Base-by-base conservation (phyloP, 2,797 vertebrate species). In the Rhinophrynus dorsalis region DNA sequence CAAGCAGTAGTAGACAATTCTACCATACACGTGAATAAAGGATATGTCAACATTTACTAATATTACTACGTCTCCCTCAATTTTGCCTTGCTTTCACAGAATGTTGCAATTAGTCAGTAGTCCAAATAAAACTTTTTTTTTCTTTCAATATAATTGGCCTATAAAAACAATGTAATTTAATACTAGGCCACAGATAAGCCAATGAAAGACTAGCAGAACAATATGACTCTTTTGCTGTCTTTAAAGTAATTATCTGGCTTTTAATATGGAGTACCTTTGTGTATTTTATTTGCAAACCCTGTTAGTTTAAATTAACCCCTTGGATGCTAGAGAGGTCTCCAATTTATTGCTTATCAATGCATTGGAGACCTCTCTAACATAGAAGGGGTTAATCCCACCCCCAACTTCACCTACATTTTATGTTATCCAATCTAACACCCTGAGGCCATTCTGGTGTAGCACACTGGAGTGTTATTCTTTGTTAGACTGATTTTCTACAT, bases 71-170 rank as follows among this genome's bases (percentile, higher is more conserved):
- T 45, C 3, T 42, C 38, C 3, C 11, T 33, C 20, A 12, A 35
- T 30, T 33, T 21, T 35, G 18, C 18, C 1, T 33, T 55, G 50
- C 27, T 66, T 66, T 66, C 18, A 55, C 63, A 44, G 26, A 32
- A 27, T 32, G 47, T 30, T 55, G 35, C 50, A 44, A 42, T 66
- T 54, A 66, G 5, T 32, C 17, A 33, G 51, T 18, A 26, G 27
- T 56, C 23, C 9, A 12, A 35, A 6, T 23, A 23, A 24, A 30
- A 55, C 12, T 12, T 7, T 40, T 30, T n/a, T n/a, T 18, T 66
- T 13, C 20, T 30, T 30, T 5, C 12, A n/a, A 2, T 9, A 27
- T 54, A 66, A 66, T 66, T 54, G 44, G 18, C 10, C 3, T 21
- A 29, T 38, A 13, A 33, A 48, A 62, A 32, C 12, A 50, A 32